These are phyloP conservation scores for Halocynthia roretzi DNA, from an alignment of 23 tunicate species.

Conservation along the genomic window DNA sequence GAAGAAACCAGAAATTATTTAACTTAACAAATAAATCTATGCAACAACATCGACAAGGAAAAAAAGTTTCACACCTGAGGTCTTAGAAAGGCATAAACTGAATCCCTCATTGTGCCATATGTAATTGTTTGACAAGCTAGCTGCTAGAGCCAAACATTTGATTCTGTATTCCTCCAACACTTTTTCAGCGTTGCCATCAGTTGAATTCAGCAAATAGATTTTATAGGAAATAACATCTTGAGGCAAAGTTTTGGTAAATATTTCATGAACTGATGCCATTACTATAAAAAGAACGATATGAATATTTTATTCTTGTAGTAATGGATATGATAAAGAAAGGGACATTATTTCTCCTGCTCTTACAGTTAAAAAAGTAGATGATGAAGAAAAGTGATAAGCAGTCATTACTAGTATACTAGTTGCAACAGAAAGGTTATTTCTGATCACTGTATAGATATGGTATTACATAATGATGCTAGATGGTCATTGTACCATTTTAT, in stretches of 20 bases:
- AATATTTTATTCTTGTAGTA: too few relatives aligned
- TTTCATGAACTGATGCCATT: too few relatives aligned
- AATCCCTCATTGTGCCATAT: conserved; percentile 77
- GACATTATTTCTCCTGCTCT: too few relatives aligned
- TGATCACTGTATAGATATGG: too few relatives aligned
- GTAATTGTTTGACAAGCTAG: conserved; percentile 37
- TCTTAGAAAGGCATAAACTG: conserved; percentile 5
- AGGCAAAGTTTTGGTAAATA: conserved; percentile 19
- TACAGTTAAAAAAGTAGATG: too few relatives aligned
- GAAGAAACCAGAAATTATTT: neutral
- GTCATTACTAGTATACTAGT: too few relatives aligned
- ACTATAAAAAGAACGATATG: too few relatives aligned
- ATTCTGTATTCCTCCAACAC: conserved; percentile 9
- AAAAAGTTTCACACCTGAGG: neutral
- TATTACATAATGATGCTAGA: too few relatives aligned
- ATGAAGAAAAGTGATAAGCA: too few relatives aligned
- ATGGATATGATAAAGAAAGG: too few relatives aligned
- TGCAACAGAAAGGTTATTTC: too few relatives aligned
- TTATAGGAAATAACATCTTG: conserved; percentile 40
- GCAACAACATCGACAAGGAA: neutral
- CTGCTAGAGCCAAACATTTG: conserved; percentile 48
- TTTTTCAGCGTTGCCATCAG: neutral
- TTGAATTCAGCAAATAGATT: conserved; percentile 5
- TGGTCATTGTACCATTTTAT: too few relatives aligned
- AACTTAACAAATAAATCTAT: neutral